phyloP scores from a whole-genome alignment of 2,888 invertebrate species.

The Epicampocera succincta region DNA sequence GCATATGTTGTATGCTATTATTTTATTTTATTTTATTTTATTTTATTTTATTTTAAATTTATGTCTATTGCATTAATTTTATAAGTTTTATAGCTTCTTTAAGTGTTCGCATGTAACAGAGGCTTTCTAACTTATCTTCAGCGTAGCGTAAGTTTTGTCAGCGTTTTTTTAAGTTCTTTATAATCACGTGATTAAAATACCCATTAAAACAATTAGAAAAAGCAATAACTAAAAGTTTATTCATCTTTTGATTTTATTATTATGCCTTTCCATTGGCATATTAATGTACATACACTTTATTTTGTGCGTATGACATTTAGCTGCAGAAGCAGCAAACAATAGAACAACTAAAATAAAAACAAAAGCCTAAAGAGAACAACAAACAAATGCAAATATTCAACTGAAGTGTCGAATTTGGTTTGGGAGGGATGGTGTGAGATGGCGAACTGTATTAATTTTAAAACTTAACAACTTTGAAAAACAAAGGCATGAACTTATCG shows the following conservation, averaged over 20 bases:
- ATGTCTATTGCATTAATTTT: too few species aligned
- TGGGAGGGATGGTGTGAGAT: neutral
- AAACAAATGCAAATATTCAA: slow-evolving; percentile 36
- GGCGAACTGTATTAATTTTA: neutral
- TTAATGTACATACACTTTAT: slow-evolving; percentile 42
- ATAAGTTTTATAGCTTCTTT: too few species aligned
- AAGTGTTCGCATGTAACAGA: neutral
- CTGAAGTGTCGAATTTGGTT: slow-evolving; percentile 1
- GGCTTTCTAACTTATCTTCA: slow-evolving; percentile 29
- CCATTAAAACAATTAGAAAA: slow-evolving; percentile 48
- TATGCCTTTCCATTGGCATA: slow-evolving; percentile 18
- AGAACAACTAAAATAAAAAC: slow-evolving; percentile 17
- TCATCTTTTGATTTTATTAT: slow-evolving; percentile 13
- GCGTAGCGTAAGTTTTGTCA: slow-evolving; percentile 22
- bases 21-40: too few species aligned
- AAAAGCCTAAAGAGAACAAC: neutral
- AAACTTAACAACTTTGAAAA: neutral
- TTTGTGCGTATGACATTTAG: slow-evolving; percentile 7
- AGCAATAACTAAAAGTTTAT: slow-evolving; percentile 38
- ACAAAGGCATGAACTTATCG: neutral
- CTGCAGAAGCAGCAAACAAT: neutral
- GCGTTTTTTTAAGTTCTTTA: slow-evolving; percentile 20
- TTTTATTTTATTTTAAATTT: too few species aligned
- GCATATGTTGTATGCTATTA: too few species aligned
- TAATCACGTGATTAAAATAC: slow-evolving; percentile 58